phyloP scores from a whole-genome alignment of 2,797 vertebrate species.

The Helostoma temminkii region DNA sequence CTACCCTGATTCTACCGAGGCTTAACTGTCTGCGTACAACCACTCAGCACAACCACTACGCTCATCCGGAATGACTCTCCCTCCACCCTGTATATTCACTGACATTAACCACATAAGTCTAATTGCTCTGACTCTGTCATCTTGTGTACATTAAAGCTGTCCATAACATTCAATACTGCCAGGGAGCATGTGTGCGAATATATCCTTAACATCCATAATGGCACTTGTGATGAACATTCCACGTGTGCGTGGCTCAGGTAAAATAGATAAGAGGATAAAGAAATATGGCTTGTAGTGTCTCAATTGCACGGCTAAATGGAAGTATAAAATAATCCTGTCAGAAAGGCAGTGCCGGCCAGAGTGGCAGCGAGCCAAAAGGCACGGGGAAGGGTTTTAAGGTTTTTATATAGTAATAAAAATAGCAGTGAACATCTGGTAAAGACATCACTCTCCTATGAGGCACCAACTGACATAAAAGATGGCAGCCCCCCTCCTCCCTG shows the following conservation, averaged over 20 bases:
- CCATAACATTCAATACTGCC: slow-evolving; percentile 39
- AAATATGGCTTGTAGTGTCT: slow-evolving; percentile 60
- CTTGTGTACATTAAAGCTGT: slow-evolving; percentile 60
- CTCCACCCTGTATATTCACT: slow-evolving; percentile 35
- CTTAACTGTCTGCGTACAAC: background rate
- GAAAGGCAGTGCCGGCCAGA: slow-evolving; percentile 54
- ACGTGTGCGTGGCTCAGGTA: slow-evolving; percentile 47
- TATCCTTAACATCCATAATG: slow-evolving; percentile 58
- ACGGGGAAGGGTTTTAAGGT: slow-evolving; percentile 53
- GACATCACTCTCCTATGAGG: slow-evolving; percentile 73
- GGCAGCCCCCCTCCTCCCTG: slow-evolving; percentile 39
- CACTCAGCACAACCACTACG: slow-evolving; percentile 5
- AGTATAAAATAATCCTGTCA: slow-evolving; percentile 69
- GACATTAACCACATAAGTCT: slow-evolving; percentile 64
- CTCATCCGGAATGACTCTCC: slow-evolving; percentile 18
- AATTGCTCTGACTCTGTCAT: slow-evolving; percentile 68
- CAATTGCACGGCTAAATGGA: slow-evolving; percentile 58
- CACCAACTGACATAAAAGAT: slow-evolving; percentile 73
- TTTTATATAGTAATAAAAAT: slow-evolving; percentile 77
- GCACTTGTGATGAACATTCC: slow-evolving; percentile 56
- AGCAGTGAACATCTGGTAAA: slow-evolving; percentile 79
- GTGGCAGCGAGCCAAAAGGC: slow-evolving; percentile 55
- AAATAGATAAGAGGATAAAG: slow-evolving; percentile 57
- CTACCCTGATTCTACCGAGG: slow-evolving; percentile 34
- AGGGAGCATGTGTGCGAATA: slow-evolving; percentile 53